phyloP scores from a whole-genome alignment of 2,888 invertebrate genomes.

The Dione juno region DNA sequence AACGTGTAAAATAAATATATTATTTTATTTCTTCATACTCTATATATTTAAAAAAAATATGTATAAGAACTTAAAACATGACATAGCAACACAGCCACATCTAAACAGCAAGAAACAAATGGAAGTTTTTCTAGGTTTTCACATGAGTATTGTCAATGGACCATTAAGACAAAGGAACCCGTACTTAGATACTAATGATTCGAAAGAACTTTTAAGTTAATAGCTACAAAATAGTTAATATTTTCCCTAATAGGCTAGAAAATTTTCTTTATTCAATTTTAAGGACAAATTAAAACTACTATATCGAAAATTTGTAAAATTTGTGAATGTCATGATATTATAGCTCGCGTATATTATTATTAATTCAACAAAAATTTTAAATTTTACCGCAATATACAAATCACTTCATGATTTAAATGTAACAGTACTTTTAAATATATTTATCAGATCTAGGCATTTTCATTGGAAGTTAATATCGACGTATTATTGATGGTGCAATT shows the following conservation, averaged over 20 bases:
- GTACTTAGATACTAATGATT: conserved; percentile 34
- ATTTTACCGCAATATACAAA: too few relatives aligned
- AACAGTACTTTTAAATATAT: too few relatives aligned
- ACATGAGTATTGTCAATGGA: conserved; percentile 52
- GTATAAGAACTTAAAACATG: background rate
- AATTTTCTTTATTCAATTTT: too few relatives aligned
- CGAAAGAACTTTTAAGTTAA: conserved; percentile 38
- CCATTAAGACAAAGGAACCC: conserved; percentile 48
- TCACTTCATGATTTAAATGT: too few relatives aligned
- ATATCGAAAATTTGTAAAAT: too few relatives aligned
- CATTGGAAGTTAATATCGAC: too few relatives aligned
- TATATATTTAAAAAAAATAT: background rate
- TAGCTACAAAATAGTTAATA: background rate
- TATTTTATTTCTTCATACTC: background rate
- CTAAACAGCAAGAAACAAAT: background rate
- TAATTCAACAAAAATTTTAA: too few relatives aligned
- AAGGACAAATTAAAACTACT: too few relatives aligned
- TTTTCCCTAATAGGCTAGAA: background rate
- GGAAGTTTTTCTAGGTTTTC: conserved; percentile 50
- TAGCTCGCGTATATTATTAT: too few relatives aligned
- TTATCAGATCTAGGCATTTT: too few relatives aligned
- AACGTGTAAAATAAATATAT: background rate
- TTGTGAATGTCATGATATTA: too few relatives aligned
- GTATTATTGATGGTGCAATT: too few relatives aligned
- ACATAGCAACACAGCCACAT: background rate